Evolutionary conservation across 2,888 invertebrate species (phyloP), one percentile per base, ranked within the genome.

Genomic region (Trissolcus brochymenae): DNA sequence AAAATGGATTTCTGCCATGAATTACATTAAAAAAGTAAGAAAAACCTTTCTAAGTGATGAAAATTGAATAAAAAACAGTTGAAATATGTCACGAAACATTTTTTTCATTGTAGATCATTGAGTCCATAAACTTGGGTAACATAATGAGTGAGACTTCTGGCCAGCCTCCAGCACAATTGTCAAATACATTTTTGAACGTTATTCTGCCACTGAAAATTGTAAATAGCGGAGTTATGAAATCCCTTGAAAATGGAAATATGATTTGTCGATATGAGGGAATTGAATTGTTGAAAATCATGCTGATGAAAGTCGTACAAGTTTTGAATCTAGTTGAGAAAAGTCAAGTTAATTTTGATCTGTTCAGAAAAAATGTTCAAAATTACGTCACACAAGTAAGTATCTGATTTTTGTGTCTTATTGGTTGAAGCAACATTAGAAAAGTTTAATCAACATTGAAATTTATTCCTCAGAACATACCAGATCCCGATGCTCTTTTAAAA

Each of bases 91-190:
- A 2, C 16, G 35, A 65, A 51, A 43, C 29, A 43, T 35, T 19
- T 11, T 35, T 29, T 6, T 54, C 11, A 77, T 81, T 80, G 9
- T 73, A 87, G 86, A 79, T 89, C 43, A 84, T 89, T 29, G 80
- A 82, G 50, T 82, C 85, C 2, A 71, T 88, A 19, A 75, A 88
- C 67, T 51, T 82, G 4, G 81, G 83, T 35, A 71, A 13, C 41
- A 90, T 90, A 76, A 88, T 93, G 53, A 89, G 91, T 19, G 85
- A 87, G 19, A 90, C 90, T 83, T 89, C 91, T 79, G 79, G 91
- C 67, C 85, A 93, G 9, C 90, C 86, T 78, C 80, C 90, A 14
- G 81, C 88, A n/a, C 92, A 93, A 87, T 90, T 92, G 35, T 88
- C 90, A 0, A 91, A 90, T 79, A 91, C 91, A 76, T 86, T 92